Percentiles rank a stretch among this genome's conserved stretches.
Evolutionary conservation across 2,888 invertebrate genomes (phyloP).

Genomic region (Drosophila recens): DNA sequence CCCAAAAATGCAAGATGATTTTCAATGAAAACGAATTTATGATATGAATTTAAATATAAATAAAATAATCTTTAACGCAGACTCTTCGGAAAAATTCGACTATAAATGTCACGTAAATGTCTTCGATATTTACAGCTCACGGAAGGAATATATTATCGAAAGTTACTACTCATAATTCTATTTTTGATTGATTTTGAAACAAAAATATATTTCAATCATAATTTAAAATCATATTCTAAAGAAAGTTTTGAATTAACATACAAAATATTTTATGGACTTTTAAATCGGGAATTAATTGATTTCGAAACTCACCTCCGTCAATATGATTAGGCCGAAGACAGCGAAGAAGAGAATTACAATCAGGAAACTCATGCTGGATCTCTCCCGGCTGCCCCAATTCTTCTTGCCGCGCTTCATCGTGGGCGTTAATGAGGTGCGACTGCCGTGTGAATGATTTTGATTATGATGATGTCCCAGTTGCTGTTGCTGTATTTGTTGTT

Average conservation of each 20-base stretch:
- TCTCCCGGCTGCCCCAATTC: constrained; percentile 87
- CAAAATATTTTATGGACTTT: too few relatives aligned
- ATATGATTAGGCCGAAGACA: constrained; percentile 94
- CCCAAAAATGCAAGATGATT: too few relatives aligned
- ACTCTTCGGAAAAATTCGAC: too few relatives aligned
- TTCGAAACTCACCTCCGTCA: constrained; percentile 89
- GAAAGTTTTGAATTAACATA: too few relatives aligned
- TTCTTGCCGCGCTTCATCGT: constrained; percentile 84
- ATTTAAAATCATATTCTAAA: too few relatives aligned
- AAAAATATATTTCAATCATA: neutral
- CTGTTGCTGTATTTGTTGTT: constrained; percentile 56
- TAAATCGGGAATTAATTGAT: neutral
- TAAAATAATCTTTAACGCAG: too few relatives aligned
- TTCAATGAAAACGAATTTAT: too few relatives aligned
- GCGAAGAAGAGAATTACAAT: constrained; percentile 96
- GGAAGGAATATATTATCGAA: too few relatives aligned
- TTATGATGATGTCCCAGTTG: constrained; percentile 38
- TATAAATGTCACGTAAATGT: too few relatives aligned
- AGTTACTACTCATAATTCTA: neutral
- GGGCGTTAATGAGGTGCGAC: constrained; percentile 62
- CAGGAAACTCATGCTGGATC: constrained; percentile 95
- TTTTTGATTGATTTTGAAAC: neutral
- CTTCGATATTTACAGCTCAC: too few relatives aligned
- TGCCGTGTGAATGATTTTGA: constrained; percentile 52
- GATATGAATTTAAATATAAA: too few relatives aligned